Conservation (phyloP, 2,888 invertebrate genomes). For the Eristalis intricaria region DNA sequence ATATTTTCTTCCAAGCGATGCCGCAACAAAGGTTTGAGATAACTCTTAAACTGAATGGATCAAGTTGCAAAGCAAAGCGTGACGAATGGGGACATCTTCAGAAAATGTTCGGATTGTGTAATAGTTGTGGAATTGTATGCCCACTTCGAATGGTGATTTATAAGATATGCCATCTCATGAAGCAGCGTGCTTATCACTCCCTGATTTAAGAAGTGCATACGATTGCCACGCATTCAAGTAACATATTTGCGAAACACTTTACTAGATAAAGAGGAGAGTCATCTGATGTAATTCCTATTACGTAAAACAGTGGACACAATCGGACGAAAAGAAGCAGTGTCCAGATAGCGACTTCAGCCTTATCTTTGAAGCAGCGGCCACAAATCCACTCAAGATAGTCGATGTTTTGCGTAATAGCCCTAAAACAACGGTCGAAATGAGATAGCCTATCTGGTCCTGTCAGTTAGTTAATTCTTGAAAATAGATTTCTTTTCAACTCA, state of each 20-base stretch:
- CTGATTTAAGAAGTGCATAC: neutral
- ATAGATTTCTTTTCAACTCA: conserved; percentile 18
- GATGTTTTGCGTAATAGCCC: conserved; percentile 10
- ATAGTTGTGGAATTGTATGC: too few species aligned
- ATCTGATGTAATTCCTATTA: neutral
- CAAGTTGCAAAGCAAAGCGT: too few species aligned
- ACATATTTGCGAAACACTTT: neutral
- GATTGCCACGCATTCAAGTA: neutral
- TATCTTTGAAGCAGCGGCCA: conserved; percentile 15
- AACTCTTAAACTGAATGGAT: too few species aligned
- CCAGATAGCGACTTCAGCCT: neutral
- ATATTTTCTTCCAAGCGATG: neutral
- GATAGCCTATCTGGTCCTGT: neutral
- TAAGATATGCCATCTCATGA: too few species aligned
- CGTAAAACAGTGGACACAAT: neutral
- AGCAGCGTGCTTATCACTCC: too few species aligned
- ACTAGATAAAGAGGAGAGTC: neutral
- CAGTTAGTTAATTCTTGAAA: conserved; percentile 35
- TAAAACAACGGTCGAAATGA: conserved; percentile 6
- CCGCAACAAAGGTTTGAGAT: too few species aligned
- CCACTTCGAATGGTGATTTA: too few species aligned
- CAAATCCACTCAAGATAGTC: neutral
- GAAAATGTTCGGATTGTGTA: too few species aligned
- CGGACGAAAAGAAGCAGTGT: neutral
- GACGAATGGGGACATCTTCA: too few species aligned